Evolutionary conservation across 30 jellyfish, hydroid and myxozoan genomes (phyloP).

Genomic region (Phacellophora camtschatica): DNA sequence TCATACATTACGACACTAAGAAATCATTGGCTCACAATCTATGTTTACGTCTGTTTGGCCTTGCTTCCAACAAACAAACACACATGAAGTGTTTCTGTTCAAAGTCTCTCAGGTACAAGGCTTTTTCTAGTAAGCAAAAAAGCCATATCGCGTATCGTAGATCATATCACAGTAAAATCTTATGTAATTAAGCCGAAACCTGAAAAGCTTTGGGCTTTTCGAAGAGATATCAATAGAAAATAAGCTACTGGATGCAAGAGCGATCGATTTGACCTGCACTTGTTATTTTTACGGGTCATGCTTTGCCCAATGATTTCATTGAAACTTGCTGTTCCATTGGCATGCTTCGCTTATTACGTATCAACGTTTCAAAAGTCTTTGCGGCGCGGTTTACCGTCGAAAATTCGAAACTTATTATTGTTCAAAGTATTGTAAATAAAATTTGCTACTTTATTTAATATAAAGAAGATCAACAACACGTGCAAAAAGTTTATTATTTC

Average conservation of each 20-base stretch:
- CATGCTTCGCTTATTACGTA: constrained; percentile 53
- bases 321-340: constrained; percentile 48
- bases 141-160: too few relatives aligned
- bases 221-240: neutral
- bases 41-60: constrained; percentile 29
- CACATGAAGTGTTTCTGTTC: too few relatives aligned
- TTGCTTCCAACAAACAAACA: neutral
- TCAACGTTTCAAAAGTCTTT: neutral
- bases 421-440: too few relatives aligned
- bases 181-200: too few relatives aligned
- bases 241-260: too few relatives aligned
- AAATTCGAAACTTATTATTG: neutral
- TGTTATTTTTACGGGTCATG: constrained; percentile 62
- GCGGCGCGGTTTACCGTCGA: neutral
- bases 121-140: too few relatives aligned
- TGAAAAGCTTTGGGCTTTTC: too few relatives aligned
- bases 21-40: constrained; percentile 42
- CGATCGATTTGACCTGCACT: constrained; percentile 2
- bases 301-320: constrained; percentile 50
- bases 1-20: constrained; percentile 49
- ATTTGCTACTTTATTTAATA: too few relatives aligned
- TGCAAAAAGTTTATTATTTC: neutral
- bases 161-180: too few relatives aligned
- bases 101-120: too few relatives aligned
- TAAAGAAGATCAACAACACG: too few relatives aligned